Evolutionary conservation across 35 echinoderm and acorn worm species (phyloP), one percentile per base, ranked within the genome.

Genomic region (Anneissia japonica): DNA sequence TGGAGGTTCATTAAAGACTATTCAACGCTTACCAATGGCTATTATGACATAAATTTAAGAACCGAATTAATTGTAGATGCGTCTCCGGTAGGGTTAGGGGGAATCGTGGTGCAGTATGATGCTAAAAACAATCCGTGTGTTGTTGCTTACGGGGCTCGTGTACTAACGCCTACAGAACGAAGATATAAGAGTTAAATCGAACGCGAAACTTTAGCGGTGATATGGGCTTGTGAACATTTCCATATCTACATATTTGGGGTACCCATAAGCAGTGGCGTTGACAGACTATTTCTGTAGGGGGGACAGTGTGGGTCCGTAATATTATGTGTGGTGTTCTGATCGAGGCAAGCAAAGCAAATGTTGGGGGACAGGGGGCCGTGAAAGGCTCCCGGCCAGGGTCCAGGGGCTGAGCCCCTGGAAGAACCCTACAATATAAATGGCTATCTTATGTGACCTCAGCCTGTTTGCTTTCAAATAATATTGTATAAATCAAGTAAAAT

Each of bases 61-160:
- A 86, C 80, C 3, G 90, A 92, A 3, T 1, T 92, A 30, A 83
- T 89, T n/a, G 90, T 96, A 33, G 90, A 96, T 84, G 93, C 83
- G 28, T 87, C 90, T 38, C 90, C 87, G 31, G 91, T 86, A 28
- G 90, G 90, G 16, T 79, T 92, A 76, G 83, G 83, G 14, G 92
- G 87, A 38, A 93, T 90, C 19, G 75, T 93, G 79, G 72, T 43
- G 10, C 92, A 93, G 46, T 34, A 86, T 46, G 32, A 46, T 46
- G 30, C 28, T 16, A 46, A 32, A 39, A 39, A 13, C 38, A 90
- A 73, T 64, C 51, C 51, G 51, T 23, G 19, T 36, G 46, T 88
- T 13, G 37, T 95, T 23, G 43, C 38, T 9, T 95, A 88, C 73
- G 89, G 79, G 31, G 91, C 85, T 83, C 39, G 82, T 3, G 72